Evolutionary conservation across 2,113 vertebrate species (phyloP).

Genomic region (Ellobius talpinus): DNA sequence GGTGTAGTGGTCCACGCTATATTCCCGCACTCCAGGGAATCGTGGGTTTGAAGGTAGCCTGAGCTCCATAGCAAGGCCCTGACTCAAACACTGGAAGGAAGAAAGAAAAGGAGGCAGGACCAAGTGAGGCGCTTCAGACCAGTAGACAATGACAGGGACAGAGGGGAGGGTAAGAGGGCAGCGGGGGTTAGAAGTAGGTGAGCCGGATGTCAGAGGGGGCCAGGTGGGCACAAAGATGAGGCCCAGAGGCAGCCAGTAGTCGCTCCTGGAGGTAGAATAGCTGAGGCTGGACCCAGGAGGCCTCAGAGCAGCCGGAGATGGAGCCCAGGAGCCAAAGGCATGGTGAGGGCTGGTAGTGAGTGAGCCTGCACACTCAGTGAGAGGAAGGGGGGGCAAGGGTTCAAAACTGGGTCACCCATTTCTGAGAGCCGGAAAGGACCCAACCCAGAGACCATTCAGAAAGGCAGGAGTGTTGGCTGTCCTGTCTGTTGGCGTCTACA

Average conservation of each 20-base stretch:
- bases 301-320: neutral
- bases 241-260: neutral
- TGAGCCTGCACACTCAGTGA: neutral
- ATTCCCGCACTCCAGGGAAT: no score
- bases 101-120: neutral
- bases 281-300: neutral
- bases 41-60: neutral
- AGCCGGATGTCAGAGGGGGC: neutral
- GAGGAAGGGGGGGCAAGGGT: neutral
- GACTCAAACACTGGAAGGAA: neutral
- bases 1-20: neutral
- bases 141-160: neutral
- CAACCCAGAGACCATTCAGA: rapidly evolving
- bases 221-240: neutral
- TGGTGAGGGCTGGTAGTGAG: neutral
- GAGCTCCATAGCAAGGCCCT: neutral
- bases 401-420: neutral
- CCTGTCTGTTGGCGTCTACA: neutral
- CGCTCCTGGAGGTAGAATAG: neutral
- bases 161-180: neutral
- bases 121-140: neutral
- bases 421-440: neutral
- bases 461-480: neutral
- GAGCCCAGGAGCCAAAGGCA: neutral
- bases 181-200: neutral